Conservation (phyloP, 1,140 invertebrate species). For the Argopecten irradians region DNA sequence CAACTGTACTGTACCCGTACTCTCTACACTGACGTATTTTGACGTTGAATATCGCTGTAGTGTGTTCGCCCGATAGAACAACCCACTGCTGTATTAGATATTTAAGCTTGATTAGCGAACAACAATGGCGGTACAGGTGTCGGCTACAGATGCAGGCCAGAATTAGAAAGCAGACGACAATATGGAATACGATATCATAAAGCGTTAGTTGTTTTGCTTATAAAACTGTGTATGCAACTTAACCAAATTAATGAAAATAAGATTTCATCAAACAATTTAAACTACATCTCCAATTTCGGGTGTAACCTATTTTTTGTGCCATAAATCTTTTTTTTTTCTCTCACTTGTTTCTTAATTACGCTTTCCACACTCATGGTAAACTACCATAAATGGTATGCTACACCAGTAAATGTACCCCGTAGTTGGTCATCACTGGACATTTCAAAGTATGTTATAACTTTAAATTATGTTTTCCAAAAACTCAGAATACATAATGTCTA, state of each 20-base stretch:
- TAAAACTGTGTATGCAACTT: neutral
- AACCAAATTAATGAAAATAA: neutral
- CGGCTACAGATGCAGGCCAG: neutral
- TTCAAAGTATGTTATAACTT: no score
- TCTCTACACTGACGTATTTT: neutral
- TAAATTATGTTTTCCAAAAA: no score
- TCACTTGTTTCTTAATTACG: no score
- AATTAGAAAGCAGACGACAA: neutral
- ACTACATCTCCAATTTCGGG: neutral
- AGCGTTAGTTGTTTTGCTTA: neutral
- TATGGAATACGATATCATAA: neutral
- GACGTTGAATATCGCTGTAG: no score
- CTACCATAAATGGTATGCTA: no score
- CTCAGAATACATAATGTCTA: no score
- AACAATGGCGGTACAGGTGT: slow-evolving; percentile 14
- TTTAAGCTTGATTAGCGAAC: neutral
- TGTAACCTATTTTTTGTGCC: neutral
- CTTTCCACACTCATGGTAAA: no score
- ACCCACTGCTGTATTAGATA: neutral
- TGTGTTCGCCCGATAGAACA: neutral
- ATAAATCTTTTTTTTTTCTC: no score
- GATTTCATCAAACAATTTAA: neutral
- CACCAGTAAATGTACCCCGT: no score
- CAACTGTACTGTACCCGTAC: neutral
- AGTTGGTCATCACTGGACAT: no score